Evolutionary conservation across 2,797 vertebrate genomes (phyloP), one percentile per base, ranked within the genome.

Genomic region (Calcarius lapponicus): DNA sequence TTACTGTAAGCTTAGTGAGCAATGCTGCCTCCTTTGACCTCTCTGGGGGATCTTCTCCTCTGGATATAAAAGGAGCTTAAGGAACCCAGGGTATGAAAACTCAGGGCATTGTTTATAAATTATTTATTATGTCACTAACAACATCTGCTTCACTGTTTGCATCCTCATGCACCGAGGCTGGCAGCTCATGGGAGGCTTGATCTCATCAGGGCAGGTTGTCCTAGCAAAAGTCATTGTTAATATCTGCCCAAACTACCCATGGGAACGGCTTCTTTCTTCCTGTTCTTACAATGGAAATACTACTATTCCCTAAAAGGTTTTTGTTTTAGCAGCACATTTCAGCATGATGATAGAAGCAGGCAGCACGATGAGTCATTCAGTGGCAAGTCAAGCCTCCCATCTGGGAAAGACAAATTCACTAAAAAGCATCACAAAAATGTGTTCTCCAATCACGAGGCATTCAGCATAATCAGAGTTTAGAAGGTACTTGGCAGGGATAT

Each of bases 371-470:
- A 89, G 36, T 90, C 64, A 90, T 42, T 47, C 62, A 51, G 24
- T 17, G 29, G 28, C 13, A 82, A 91, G 48, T 42, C 71, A 72
- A 88, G 53, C 45, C 51, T 84, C 83, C 58, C 57, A 43, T 38
- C 38, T 69, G 38, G 38, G 84, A 67, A 43, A 61, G 75, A 65
- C 25, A 60, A 78, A 66, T 82, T 74, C 65, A 38, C 51, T 71
- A 38, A 85, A 93, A 83, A 73, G 28, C 42, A 18, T 62, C 18
- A 43, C 3, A 5, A n/a, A 31, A 58, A 56, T 0, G 1, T 29
- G 61, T 50, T 88, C 92, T 86, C 65, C 50, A 80, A 32, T 61
- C 54, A 72, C 74, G 58, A 95, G 42, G 31, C 65, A 61, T 74
- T 91, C 82, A 83, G 60, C 2, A 5, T 31, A 21, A 28, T 60